Conservation (phyloP, 2,888 invertebrate species). For the Periphyllus acericola region DNA sequence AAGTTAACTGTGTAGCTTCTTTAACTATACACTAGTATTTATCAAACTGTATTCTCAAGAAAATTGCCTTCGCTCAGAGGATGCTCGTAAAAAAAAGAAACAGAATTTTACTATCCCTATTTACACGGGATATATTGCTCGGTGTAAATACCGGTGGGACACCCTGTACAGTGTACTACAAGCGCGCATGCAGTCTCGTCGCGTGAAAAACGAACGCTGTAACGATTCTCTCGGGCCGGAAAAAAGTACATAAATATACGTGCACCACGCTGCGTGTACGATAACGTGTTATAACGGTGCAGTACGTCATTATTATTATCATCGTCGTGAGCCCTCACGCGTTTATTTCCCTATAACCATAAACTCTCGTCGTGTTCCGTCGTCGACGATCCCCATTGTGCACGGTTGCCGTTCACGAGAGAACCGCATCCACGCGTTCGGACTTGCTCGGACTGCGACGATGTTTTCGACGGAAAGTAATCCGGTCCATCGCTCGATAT, state of each 20-base stretch:
- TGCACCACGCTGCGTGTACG: background rate
- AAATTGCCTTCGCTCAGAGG: no score
- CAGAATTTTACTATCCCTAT: no score
- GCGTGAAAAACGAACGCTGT: no score
- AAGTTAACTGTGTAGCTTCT: no score
- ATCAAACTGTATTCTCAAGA: no score
- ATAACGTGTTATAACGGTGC: background rate
- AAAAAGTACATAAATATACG: background rate
- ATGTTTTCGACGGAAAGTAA: background rate
- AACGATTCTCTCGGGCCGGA: no score
- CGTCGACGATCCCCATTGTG: background rate
- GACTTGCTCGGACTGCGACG: background rate
- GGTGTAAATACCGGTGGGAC: no score
- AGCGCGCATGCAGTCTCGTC: no score
- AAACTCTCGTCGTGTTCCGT: background rate
- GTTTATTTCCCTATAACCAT: background rate
- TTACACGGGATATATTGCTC: no score
- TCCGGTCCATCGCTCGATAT: background rate
- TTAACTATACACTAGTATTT: no score
- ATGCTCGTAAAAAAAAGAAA: no score
- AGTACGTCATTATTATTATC: background rate
- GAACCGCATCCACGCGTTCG: background rate
- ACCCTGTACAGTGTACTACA: no score
- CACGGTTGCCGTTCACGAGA: background rate
- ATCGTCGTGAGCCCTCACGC: background rate